Percentiles rank a stretch among this genome's conserved stretches.
phyloP scores from a whole-genome alignment of 2,888 invertebrate genomes.

The Synanthedon andrenaeformis region DNA sequence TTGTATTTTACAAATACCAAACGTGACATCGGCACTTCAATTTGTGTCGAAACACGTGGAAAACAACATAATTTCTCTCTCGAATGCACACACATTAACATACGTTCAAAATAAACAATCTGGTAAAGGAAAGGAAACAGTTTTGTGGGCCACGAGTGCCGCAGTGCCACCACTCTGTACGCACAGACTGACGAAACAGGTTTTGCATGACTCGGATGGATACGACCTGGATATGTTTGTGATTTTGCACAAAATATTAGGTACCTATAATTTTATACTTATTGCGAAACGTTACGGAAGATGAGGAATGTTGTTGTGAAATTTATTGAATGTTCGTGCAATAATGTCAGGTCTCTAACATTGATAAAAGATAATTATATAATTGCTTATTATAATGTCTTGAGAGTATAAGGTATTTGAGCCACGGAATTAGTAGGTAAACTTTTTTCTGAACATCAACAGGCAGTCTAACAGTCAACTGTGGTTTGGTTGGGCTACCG shows the following conservation, averaged over 20 bases:
- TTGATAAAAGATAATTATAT: too few relatives aligned
- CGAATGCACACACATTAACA: slow-evolving; percentile 22
- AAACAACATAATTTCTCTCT: slow-evolving; percentile 17
- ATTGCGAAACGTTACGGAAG: background rate
- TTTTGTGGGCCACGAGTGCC: slow-evolving; percentile 23
- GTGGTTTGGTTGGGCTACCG: too few relatives aligned
- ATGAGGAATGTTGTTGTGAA: background rate
- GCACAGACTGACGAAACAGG: slow-evolving; percentile 24
- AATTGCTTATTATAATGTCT: too few relatives aligned
- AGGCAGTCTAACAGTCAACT: too few relatives aligned
- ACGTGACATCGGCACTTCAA: slow-evolving; percentile 12
- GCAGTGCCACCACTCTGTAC: too few relatives aligned
- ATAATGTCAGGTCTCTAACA: too few relatives aligned
- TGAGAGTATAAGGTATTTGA: too few relatives aligned
- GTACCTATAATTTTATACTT: background rate
- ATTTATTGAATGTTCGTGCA: background rate
- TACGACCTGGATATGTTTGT: slow-evolving; percentile 19
- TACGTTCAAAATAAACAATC: slow-evolving; percentile 2
- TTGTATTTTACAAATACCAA: too few relatives aligned
- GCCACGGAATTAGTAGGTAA: too few relatives aligned
- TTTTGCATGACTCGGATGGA: slow-evolving; percentile 16
- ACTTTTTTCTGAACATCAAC: too few relatives aligned
- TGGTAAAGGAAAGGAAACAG: slow-evolving; percentile 19
- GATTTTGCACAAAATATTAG: background rate
- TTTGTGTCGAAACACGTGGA: slow-evolving; percentile 14